phyloP scores from a whole-genome alignment of 2,888 invertebrate genomes.

The Folsomia candida region DNA sequence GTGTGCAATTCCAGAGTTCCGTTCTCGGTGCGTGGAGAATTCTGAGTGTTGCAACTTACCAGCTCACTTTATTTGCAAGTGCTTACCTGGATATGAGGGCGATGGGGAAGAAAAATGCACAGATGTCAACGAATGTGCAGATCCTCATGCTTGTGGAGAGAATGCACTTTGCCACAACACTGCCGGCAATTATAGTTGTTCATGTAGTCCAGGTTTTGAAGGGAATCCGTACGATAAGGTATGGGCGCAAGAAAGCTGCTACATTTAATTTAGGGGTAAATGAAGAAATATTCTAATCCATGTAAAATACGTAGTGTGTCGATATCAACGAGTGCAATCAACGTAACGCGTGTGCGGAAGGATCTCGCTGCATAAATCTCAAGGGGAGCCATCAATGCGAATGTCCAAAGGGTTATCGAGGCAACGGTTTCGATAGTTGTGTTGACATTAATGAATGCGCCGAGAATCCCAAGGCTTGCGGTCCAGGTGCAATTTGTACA shows the following conservation, averaged over 20 bases:
- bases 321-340: conserved; percentile 80
- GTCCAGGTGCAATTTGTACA: conserved; percentile 73
- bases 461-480: conserved; percentile 65
- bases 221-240: conserved; percentile 77
- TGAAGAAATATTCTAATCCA: conserved; percentile 6
- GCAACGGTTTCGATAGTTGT: conserved; percentile 71
- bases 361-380: conserved; percentile 75
- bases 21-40: conserved; percentile 81
- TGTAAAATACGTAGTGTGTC: conserved; percentile 69
- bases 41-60: conserved; percentile 93
- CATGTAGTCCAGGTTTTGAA: conserved; percentile 75
- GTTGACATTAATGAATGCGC: conserved; percentile 71
- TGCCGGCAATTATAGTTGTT: conserved; percentile 83
- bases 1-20: conserved; percentile 81
- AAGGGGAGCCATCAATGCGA: conserved; percentile 79
- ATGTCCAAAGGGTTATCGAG: conserved; percentile 69
- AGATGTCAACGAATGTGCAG: conserved; percentile 84
- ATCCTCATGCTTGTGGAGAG: conserved; percentile 75
- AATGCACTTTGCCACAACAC: conserved; percentile 78
- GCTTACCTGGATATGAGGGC: conserved; percentile 84
- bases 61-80: conserved; percentile 91
- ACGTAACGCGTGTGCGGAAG: conserved; percentile 70
- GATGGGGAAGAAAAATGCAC: conserved; percentile 84
- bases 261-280: not conserved
- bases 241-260: conserved; percentile 23